These are phyloP conservation scores for Cricetomys ansorgei DNA, from an alignment of 2,113 vertebrate genomes.

Conservation along the genomic window DNA sequence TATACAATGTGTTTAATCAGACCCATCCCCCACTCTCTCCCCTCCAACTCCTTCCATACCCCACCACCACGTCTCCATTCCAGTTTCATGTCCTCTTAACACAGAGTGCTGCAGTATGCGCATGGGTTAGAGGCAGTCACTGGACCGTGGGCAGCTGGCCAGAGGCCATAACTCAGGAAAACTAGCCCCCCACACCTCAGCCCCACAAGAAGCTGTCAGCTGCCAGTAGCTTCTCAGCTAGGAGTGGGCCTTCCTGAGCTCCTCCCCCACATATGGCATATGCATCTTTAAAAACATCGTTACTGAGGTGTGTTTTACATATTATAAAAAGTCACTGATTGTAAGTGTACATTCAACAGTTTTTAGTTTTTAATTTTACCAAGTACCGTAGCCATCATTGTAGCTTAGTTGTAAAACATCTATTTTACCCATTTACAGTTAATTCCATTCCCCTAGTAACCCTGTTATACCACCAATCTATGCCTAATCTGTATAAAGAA, in stretches of 20 bases:
- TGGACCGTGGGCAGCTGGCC: neutral
- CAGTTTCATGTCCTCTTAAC: neutral
- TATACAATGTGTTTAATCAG: neutral
- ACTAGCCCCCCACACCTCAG: too few species aligned
- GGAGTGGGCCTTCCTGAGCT: neutral
- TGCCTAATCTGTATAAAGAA: slow-evolving; percentile 39
- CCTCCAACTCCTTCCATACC: neutral
- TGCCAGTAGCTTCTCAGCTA: neutral
- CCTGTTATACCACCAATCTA: neutral
- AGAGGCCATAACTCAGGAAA: neutral
- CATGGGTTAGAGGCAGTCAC: neutral
- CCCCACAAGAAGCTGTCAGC: neutral
- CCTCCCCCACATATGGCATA: neutral
- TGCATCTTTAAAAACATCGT: neutral
- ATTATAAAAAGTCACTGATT: slow-evolving; percentile 3
- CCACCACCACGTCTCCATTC: neutral
- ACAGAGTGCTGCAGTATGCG: neutral
- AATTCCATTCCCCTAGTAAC: neutral
- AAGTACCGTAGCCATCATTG: neutral
- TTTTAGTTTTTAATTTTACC: slow-evolving; percentile 47
- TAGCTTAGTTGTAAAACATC: slow-evolving; percentile 22
- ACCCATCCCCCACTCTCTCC: neutral
- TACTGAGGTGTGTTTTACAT: neutral
- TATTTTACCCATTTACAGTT: neutral
- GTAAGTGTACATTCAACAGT: neutral